Evolutionary conservation across 2,113 vertebrate genomes (phyloP).

Genomic region (Odontophorus gujanensis): DNA sequence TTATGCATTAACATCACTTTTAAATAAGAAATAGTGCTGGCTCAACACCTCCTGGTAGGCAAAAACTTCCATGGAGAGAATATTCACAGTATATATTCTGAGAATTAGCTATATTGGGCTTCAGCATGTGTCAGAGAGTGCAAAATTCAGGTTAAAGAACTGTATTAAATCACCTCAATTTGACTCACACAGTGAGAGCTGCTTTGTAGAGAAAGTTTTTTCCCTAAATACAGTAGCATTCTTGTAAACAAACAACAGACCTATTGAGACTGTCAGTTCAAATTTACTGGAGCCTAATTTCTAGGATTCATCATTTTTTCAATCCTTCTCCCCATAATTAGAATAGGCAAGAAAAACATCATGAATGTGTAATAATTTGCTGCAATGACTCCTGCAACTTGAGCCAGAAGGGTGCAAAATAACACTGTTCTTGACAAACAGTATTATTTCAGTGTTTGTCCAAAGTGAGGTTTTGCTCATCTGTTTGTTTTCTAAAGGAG

Average conservation of each 20-base stretch:
- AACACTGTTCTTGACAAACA: background rate
- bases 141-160: background rate
- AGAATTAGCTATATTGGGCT: background rate
- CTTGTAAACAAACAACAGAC: background rate
- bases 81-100: background rate
- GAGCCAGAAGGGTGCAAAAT: background rate
- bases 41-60: background rate
- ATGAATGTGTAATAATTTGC: background rate
- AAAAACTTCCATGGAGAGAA: background rate
- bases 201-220: background rate
- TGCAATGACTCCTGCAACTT: background rate
- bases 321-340: background rate
- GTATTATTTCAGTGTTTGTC: background rate
- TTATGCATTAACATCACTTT: background rate
- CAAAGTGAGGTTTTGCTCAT: background rate
- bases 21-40: background rate
- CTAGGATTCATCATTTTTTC: background rate
- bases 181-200: background rate
- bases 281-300: background rate
- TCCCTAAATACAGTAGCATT: background rate
- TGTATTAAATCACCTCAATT: background rate
- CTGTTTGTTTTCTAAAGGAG: background rate
- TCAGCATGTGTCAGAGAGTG: background rate
- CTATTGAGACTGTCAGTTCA: background rate
- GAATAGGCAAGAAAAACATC: background rate